Evolutionary conservation across 1,140 invertebrate species (phyloP), one percentile per base, ranked within the genome.

Genomic region (Agrypnia vestita): DNA sequence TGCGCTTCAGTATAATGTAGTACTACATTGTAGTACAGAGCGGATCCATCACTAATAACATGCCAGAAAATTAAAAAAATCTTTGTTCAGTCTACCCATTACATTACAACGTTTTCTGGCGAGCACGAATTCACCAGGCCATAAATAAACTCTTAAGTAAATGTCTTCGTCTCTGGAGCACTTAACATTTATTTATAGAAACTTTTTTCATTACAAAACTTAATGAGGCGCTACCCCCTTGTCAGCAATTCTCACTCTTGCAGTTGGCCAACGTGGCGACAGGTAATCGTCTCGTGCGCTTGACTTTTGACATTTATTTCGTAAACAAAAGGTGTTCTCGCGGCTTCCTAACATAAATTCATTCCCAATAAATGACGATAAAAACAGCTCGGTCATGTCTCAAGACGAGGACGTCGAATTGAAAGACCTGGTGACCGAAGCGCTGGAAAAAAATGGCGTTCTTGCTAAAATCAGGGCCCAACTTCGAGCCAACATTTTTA

Each of bases 371-470:
- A 72, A 78, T 12, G 47, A 51, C 3, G 19, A 69, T 46, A 0
- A 71, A 71, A 13, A 49, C 7, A 11, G 15, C n/a, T 6, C 1
- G 35, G 67, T 43, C 44, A 90, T 90, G 88, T 88, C 89, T 53
- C 88, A 89, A 88, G 80, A 87, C 15, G 89, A 90, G 85, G 88
- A 90, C 79, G 87, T 87, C 17, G 88, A 89, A 84, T 84, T 90
- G 15, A 83, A 87, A 77, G 89, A 90, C 80, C 84, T 90, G 78
- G 88, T 90, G n/a, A 85, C 89, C 76, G 89, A 89, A 84, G 87
- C 89, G 6, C 84, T 90, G 76, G 89, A 90, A 83, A 89, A 88
- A 79, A 90, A 89, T 83, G 89, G 89, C 49, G 89, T 88, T 6
- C 84, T 90, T 35, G 88, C 89, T 19, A 89, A 89, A 86, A 88